Evolutionary conservation across 2,888 invertebrate species (phyloP).

Genomic region (Synergus itoensis): DNA sequence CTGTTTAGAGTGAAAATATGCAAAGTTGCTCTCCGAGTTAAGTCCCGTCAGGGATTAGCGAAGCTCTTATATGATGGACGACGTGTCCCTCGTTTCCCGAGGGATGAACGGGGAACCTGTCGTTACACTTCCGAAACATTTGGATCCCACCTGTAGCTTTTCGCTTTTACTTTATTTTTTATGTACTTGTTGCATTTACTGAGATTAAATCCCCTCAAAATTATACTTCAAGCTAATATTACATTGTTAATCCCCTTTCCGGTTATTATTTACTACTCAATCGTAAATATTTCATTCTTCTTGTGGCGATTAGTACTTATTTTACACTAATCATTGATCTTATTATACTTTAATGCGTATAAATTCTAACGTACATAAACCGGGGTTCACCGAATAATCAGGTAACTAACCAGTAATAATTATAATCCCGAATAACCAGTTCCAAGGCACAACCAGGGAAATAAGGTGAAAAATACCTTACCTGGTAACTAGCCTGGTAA

Average conservation of each 20-base stretch:
- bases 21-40: conserved; percentile 39
- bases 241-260: background rate
- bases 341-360: background rate
- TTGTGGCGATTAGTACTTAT: background rate
- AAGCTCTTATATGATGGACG: conserved; percentile 32
- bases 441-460: no score
- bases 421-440: background rate
- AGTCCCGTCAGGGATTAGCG: conserved; percentile 42
- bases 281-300: no score
- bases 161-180: background rate
- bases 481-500: no score
- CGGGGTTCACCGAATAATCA: background rate
- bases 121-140: conserved; percentile 42
- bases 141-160: conserved; percentile 35
- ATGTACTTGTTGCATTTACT: background rate
- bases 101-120: conserved; percentile 41
- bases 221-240: background rate
- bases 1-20: conserved; percentile 49
- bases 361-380: background rate
- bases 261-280: no score
- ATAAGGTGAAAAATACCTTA: no score
- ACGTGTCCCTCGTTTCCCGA: conserved; percentile 34
- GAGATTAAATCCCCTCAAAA: background rate
- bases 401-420: background rate
- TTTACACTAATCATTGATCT: background rate